Conservation (phyloP, 2,888 invertebrate species). For the Thymelicus acteon region DNA sequence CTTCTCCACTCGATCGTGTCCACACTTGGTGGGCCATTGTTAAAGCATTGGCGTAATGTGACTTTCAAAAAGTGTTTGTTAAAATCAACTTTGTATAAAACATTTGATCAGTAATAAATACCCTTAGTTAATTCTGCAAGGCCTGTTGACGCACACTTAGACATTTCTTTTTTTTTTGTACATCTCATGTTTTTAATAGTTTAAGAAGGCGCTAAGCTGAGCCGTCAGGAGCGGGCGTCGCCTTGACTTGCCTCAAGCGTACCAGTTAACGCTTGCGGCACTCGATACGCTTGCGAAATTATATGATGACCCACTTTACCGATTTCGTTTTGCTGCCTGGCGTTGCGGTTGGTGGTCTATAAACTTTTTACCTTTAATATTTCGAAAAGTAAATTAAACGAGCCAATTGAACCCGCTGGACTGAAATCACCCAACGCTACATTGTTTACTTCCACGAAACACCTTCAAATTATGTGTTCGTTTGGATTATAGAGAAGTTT, state of each 20-base stretch:
- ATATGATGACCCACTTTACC: slow-evolving; percentile 81
- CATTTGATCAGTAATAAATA: too few species aligned
- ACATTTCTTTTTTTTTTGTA: too few species aligned
- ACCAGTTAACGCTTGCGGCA: slow-evolving; percentile 81
- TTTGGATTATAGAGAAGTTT: background rate
- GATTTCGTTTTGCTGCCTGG: slow-evolving; percentile 76
- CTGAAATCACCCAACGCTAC: slow-evolving; percentile 16
- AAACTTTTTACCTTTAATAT: slow-evolving; percentile 67
- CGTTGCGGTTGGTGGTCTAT: slow-evolving; percentile 62
- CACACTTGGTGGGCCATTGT: too few species aligned
- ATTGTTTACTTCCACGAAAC: slow-evolving; percentile 17
- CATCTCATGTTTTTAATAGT: slow-evolving; percentile 13
- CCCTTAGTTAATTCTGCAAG: too few species aligned
- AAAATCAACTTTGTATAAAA: too few species aligned
- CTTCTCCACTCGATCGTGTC: too few species aligned
- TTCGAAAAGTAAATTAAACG: slow-evolving; percentile 57
- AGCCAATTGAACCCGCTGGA: slow-evolving; percentile 34
- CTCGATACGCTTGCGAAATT: slow-evolving; percentile 83
- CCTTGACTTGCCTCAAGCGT: slow-evolving; percentile 78
- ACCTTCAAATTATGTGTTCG: background rate
- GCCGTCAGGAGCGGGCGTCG: slow-evolving; percentile 77
- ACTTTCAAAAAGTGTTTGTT: too few species aligned
- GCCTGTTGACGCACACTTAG: too few species aligned
- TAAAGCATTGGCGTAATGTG: too few species aligned
- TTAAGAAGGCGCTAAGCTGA: slow-evolving; percentile 78